phyloP scores from a whole-genome alignment of 2,888 invertebrate species.

The Zaprionus bogoriensis region DNA sequence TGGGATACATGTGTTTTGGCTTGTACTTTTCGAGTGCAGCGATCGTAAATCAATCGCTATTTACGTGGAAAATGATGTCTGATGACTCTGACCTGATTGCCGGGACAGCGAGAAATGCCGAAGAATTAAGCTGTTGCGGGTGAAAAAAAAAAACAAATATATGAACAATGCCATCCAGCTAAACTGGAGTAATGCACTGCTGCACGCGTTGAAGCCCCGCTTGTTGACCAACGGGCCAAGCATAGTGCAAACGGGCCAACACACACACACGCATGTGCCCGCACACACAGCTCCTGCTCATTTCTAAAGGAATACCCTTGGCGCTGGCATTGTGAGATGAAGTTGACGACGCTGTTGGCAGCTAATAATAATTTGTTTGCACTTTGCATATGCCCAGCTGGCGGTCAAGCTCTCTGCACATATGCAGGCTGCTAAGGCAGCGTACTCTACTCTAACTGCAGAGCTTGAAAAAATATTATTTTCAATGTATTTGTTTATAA shows the following conservation, averaged over 20 bases:
- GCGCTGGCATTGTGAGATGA: conserved; percentile 66
- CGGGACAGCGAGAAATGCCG: conserved; percentile 7
- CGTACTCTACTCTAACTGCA: too few relatives aligned
- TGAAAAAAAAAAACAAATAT: conserved; percentile 16
- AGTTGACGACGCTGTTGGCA: conserved; percentile 69
- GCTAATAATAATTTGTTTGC: conserved; percentile 76
- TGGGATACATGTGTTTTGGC: conserved; percentile 48
- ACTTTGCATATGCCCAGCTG: conserved; percentile 75
- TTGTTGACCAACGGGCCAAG: conserved; percentile 45
- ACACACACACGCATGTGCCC: conserved; percentile 6
- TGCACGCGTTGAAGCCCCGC: conserved; percentile 54
- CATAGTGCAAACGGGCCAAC: neutral
- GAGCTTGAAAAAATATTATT: too few relatives aligned
- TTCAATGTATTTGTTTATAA: neutral
- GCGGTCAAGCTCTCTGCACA: conserved; percentile 8
- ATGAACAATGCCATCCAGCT: conserved; percentile 6
- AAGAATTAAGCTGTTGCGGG: conserved; percentile 12
- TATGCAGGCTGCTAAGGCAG: too few relatives aligned
- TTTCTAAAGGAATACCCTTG: conserved; percentile 69
- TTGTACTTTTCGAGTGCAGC: conserved; percentile 26
- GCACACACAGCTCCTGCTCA: conserved; percentile 19
- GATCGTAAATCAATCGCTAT: conserved; percentile 66
- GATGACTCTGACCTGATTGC: conserved; percentile 55
- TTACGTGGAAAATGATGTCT: conserved; percentile 48
- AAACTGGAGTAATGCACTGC: conserved; percentile 37